Evolutionary conservation across 2,797 vertebrate species (phyloP), one percentile per base, ranked within the genome.

Genomic region (Syncerus caffer): DNA sequence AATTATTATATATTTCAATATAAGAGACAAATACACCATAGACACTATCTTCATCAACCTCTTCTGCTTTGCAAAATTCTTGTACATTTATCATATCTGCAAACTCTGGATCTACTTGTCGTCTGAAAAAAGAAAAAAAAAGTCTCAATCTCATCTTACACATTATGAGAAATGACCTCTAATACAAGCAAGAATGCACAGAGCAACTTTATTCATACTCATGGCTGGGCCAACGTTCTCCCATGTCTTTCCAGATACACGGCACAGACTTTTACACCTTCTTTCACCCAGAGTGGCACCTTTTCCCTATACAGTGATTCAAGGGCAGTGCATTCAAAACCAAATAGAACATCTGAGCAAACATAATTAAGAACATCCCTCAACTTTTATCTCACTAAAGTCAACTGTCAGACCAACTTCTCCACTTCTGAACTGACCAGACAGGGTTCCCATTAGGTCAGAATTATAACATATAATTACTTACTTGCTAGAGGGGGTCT

Each of bases 1-100:
- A 99, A 98, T 99, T 99, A 98, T 99, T 99, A 98, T 99, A 99
- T 98, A 99, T 99, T 99, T 99, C 99, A 1, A 99, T 99, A 86
- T 99, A 99, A 93, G 99, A 99, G 47, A 99, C 99, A 74, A 99
- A 99, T 45, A 99, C 96, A 2, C 99, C 99, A 98, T 99, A 99
- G 97, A 99, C 99, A 60, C 99, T 99, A 96, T 99, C 99, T 96
- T 99, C 99, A 42, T 99, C 99, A n/a, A 99, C 98, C 0, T 99
- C 99, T 2, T 99, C 99, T 12, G 97, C 98, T 98, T 98, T 99
- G 98, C 98, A 99, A 31, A 98, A 99, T 15, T 99, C 99, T 93
- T 99, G 99, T 0, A 99, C 98, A 0, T 98, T 99, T 94, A 99
- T 99, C 99, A 99, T 99, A 96, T 99, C 99, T 2, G 99, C 99